A percentile compares a stretch with the other conserved stretches of the same genome.
These are phyloP conservation scores for Orchesella flavescens DNA, from an alignment of 2,888 invertebrate genomes.

Conservation along the genomic window DNA sequence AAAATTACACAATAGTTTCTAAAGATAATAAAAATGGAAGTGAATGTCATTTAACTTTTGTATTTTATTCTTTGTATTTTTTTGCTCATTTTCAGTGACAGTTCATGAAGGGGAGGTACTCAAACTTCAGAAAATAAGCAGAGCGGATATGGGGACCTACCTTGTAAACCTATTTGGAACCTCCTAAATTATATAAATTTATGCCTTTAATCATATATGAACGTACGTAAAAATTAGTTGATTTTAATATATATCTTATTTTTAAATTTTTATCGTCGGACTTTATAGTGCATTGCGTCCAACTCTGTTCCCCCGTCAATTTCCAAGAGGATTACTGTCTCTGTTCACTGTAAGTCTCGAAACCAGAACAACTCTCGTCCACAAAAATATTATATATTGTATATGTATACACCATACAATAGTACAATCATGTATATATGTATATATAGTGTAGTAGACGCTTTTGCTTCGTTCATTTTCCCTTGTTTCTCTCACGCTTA, in stretches of 20 bases:
- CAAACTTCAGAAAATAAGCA: conserved; percentile 85
- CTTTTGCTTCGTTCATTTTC: background rate
- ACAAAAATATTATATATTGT: too few species aligned
- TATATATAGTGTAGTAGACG: background rate
- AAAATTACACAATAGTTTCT: too few species aligned
- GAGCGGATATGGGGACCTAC: conserved; percentile 93
- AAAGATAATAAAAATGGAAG: conserved; percentile 18
- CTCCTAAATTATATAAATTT: too few species aligned
- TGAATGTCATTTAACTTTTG: conserved; percentile 37
- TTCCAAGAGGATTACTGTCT: conserved; percentile 83
- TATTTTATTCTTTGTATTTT: conserved; percentile 16
- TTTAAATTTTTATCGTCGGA: too few species aligned
- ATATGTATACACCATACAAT: too few species aligned
- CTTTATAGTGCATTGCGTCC: conserved; percentile 90
- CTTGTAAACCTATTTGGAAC: too few species aligned
- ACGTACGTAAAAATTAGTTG: too few species aligned
- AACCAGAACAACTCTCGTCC: too few species aligned
- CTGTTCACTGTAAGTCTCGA: conserved; percentile 75
- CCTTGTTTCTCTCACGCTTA: too few species aligned
- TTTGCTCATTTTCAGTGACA: conserved; percentile 73
- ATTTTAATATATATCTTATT: too few species aligned
- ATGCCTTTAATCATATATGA: too few species aligned
- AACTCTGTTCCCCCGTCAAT: conserved; percentile 91
- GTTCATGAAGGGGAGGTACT: conserved; percentile 85
- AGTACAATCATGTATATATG: too few species aligned